Base-by-base conservation (phyloP, 2,888 invertebrate genomes). In the Branchinecta sandiegonensis region DNA sequence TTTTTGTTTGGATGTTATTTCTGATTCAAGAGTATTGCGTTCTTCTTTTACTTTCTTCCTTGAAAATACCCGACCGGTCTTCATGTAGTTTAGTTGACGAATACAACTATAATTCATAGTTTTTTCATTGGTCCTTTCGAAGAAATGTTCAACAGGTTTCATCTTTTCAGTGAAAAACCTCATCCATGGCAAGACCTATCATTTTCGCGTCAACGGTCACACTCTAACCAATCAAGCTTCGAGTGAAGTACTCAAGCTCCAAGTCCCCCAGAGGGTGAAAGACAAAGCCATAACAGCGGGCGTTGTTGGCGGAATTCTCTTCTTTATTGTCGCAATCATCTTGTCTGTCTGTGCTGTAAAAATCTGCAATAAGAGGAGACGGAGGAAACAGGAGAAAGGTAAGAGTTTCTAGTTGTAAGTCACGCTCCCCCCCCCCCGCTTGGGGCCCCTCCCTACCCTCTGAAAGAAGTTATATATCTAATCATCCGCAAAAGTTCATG, bases 351-450 rank as follows among this genome's bases (percentile, higher is more conserved):
- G 95, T 83, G 93, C 94, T 76, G 94, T 95, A 77, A 94, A 95
- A 84, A 94, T 94, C 80, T 94, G 94, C 85, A 95, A 94, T 83
- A 93, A 94, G 81, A 84, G 94, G 78, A 94, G 94, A 82, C 86
- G 94, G 76, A 88, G 93, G 83, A 94, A 93, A 86, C 93, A 94
- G 82, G 93, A 94, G 82, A 94, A 94, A 90, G 94, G 95, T 94
- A 74, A 13, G 37, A 37, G 37, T 37, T 37, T 37, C 6, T 37
- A 37, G 37, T 37, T 37, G 37, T 37, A 37, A 37, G 37, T 37
- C 37, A 37, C 37, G 6, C 6, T 5, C 37, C 37, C 37, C 6
- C 37, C 37, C 6, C 37, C 37, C 2, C 37, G 37, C 37, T 37
- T 5, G 37, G 6, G 37, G 37, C 37, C 37, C 37, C 37, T 5